phyloP scores from a whole-genome alignment of 2,797 vertebrate species.

The Poliocrania exsul region DNA sequence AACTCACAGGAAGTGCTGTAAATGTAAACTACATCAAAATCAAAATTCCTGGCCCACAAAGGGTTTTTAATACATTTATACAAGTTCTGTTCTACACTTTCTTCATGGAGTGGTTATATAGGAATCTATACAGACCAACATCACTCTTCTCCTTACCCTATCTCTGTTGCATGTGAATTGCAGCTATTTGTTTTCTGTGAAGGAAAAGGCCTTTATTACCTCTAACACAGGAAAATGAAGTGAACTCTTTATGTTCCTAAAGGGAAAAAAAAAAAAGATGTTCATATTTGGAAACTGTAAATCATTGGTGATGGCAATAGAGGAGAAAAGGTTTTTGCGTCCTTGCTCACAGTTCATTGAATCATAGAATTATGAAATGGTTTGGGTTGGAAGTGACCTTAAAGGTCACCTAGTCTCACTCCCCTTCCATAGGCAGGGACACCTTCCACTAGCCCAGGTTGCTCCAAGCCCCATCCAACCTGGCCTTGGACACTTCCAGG shows the following conservation, averaged over 20 bases:
- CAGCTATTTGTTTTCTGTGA: not conserved
- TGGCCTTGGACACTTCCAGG: not conserved
- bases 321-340: not conserved
- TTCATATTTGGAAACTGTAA: not conserved
- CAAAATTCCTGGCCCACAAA: not conserved
- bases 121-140: not conserved
- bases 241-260: not conserved
- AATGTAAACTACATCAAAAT: conserved; percentile 31
- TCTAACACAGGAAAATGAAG: not conserved
- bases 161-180: not conserved
- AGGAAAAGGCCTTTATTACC: not conserved
- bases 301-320: not conserved
- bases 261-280: not conserved
- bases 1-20: conserved; percentile 17
- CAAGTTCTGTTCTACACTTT: not conserved
- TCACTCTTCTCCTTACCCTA: not conserved
- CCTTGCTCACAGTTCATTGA: not conserved
- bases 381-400: not conserved
- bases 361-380: not conserved
- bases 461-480: rapidly evolving
- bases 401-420: too few relatives aligned
- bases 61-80: not conserved
- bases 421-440: not conserved
- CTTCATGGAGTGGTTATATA: not conserved
- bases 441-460: rapidly evolving